Percentiles rank a stretch among this genome's conserved stretches.
Conservation (phyloP, 2,797 vertebrate genomes). For the Tinamus major region DNA sequence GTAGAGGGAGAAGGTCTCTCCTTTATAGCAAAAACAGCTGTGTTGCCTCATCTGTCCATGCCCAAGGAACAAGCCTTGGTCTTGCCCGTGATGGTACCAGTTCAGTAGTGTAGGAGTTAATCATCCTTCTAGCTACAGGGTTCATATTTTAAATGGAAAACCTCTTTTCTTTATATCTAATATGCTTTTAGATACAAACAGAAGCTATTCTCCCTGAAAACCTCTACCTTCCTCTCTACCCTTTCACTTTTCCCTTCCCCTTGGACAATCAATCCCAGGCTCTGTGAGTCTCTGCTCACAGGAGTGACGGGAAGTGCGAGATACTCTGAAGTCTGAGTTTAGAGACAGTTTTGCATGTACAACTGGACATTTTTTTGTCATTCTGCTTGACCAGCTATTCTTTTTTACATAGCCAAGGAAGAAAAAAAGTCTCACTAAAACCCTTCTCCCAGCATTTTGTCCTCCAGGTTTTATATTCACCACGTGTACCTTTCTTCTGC, state of each 20-base stretch:
- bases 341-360: background rate
- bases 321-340: background rate
- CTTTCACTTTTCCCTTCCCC: background rate
- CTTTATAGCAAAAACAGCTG: background rate
- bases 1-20: background rate
- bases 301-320: background rate
- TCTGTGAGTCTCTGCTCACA: background rate
- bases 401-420: background rate
- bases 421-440: background rate
- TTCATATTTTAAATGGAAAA: background rate
- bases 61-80: background rate
- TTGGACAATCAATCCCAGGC: background rate
- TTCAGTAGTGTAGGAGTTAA: background rate
- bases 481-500: background rate
- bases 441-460: background rate
- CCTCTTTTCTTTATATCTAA: background rate
- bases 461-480: slow-evolving; percentile 28
- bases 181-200: background rate
- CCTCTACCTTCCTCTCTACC: background rate
- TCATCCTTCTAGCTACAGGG: background rate
- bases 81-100: background rate
- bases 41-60: too few relatives aligned
- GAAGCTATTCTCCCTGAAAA: background rate
- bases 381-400: background rate
- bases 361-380: background rate